Evolutionary conservation across 2,113 vertebrate species (phyloP), one percentile per base, ranked within the genome.

Genomic region (western clawed frog (Xenopus tropicalis)): DNA sequence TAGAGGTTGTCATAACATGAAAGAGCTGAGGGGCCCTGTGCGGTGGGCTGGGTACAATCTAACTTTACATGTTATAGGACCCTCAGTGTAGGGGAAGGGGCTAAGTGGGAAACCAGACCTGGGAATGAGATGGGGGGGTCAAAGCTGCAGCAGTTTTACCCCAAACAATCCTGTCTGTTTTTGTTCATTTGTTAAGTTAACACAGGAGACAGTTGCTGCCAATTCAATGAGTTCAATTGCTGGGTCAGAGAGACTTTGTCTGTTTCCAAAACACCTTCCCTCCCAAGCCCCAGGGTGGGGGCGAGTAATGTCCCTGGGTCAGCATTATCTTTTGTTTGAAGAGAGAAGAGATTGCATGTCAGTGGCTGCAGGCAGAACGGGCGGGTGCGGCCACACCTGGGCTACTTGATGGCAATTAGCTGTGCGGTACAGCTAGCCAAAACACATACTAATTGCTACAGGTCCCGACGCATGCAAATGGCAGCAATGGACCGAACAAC

Each of bases 251-350:
- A 76, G 59, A 59, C 67, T 66, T 42, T 44, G 11, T 37, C 29
- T 76, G 59, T 69, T 76, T 76, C 52, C 58, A 69, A 69, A 69
- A 69, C 73, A 76, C 48, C 66, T 62, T 76, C 46, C 44, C 73
- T 69, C 73, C 73, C 46, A 44, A 24, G 43, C 73, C 66, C 61
- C 21, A 29, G 66, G 73, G 69, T 17, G 7, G 17, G 24, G 2
- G 24, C 7, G 4, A 21, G 61, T 64, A 54, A 54, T 24, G 62
- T 66, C 37, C 52, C 62, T 43, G 44, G 42, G 54, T 46, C 56
- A 14, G 44, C 57, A 48, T 69, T 69, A 43, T 76, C 66, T 69
- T 54, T 76, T 76, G 66, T 62, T 63, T 68, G 52, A 62, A 73
- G 29, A 37, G 29, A 37, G 29, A 37, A 37, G 63, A 42, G 64